These are phyloP conservation scores for Halyomorpha halys DNA, from an alignment of 1,140 invertebrate genomes.

Conservation along the genomic window DNA sequence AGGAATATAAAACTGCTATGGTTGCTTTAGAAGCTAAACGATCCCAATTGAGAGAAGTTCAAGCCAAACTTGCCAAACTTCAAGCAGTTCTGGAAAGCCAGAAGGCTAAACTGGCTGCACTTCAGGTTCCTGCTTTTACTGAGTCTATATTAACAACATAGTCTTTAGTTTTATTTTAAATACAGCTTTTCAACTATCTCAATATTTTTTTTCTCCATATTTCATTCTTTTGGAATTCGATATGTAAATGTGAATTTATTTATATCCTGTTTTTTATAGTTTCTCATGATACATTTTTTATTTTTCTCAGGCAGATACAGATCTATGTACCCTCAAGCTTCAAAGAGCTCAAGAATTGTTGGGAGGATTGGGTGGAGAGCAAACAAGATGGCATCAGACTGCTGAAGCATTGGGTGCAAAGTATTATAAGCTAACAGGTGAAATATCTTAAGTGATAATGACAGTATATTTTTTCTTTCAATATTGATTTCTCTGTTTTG, in stretches of 20 bases:
- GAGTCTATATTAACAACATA: too few species aligned
- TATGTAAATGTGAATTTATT: too few species aligned
- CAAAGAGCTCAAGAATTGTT: slow-evolving; percentile 88
- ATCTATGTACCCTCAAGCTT: slow-evolving; percentile 78
- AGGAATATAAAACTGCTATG: slow-evolving; percentile 54
- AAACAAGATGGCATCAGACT: slow-evolving; percentile 67
- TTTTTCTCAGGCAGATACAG: slow-evolving; percentile 53
- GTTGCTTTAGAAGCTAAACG: slow-evolving; percentile 62
- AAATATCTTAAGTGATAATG: neutral
- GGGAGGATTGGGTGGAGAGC: slow-evolving; percentile 71
- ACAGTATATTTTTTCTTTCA: too few species aligned
- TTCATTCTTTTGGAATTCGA: too few species aligned
- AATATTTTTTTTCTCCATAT: too few species aligned
- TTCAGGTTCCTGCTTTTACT: neutral
- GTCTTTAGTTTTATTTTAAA: too few species aligned
- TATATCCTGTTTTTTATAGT: too few species aligned
- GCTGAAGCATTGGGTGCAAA: slow-evolving; percentile 62
- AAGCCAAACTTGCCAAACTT: slow-evolving; percentile 53
- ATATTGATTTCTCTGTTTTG: too few species aligned
- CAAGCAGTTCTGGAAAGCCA: slow-evolving; percentile 41
- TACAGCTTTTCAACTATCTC: too few species aligned
- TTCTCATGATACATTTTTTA: too few species aligned
- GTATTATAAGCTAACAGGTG: slow-evolving; percentile 42
- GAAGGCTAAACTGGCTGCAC: slow-evolving; percentile 20
- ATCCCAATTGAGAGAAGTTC: slow-evolving; percentile 56